Base-by-base conservation (phyloP, 1,140 invertebrate genomes). In the Lutraria rhynchaena region DNA sequence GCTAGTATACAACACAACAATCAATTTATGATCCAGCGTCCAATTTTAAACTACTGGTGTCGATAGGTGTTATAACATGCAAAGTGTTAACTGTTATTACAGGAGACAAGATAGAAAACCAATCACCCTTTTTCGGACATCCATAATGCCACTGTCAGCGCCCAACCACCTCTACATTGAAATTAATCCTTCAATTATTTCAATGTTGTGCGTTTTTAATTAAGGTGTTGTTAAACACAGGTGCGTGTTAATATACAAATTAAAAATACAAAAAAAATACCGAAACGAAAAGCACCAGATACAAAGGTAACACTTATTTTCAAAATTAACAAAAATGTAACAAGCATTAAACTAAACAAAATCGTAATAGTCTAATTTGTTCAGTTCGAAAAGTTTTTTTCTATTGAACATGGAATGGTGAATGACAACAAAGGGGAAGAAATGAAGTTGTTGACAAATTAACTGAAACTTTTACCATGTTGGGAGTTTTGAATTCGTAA, bases 301-400 rank as follows among this genome's bases (percentile, higher is more conserved):
- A 46, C 37, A 65, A 44, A 41, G n/a, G 15, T 41, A 41, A 41
- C 37, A 41, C 37, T 7, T 41, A 41, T 7, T 41, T 15, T 2
- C 13, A 15, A 24, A 65, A 65, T 65, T 19, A 35, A 61, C 3
- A 27, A 41, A 3, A 65, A 65, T 22, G 19, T 44, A 35, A 65
- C 37, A 65, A 61, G 61, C 61, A 65, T 65, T 65, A 65, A 65
- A 65, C 61, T 65, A 65, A 65, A 65, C 61, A 65, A 65, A 65
- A 19, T 44, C 37, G 61, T 44, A 65, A n/a, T 65, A 65, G 61
- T 65, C 61, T 65, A 65, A 65, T 22, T 65, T 65, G 61, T 65
- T 65, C 61, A 65, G 61, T 46, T 46, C 35, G 41, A 65, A 65
- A 44, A 41, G 15, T 41, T 5, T 41, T 17, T 22, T 22, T 37